Conservation (phyloP, 2,888 invertebrate species). For the Drosophila meridionalis region DNA sequence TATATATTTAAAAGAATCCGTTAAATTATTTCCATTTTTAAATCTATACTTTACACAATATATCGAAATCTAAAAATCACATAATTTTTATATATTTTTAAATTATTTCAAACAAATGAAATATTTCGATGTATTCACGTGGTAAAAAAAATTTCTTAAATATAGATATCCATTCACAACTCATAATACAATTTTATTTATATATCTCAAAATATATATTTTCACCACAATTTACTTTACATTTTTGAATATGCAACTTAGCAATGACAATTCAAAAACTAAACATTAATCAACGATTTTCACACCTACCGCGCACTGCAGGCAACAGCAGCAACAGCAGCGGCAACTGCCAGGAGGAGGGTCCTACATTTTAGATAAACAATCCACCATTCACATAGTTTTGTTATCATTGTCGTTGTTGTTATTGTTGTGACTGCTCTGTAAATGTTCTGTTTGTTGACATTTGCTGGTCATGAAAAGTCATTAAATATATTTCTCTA, state of each 20-base stretch:
- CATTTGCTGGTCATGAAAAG: conserved; percentile 79
- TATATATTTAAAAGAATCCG: no score
- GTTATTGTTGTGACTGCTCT: conserved; percentile 53
- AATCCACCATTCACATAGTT: conserved; percentile 44
- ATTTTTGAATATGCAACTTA: conserved; percentile 45
- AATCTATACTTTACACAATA: no score
- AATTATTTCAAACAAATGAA: background rate
- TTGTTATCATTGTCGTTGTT: conserved; percentile 49
- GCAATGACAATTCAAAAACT: conserved; percentile 44
- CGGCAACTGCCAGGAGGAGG: conserved; percentile 14
- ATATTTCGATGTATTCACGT: background rate
- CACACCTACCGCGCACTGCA: conserved; percentile 60
- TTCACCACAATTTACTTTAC: background rate
- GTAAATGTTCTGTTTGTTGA: conserved; percentile 75
- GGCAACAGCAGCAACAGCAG: conserved; percentile 7
- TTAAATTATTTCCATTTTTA: no score
- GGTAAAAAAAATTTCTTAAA: background rate
- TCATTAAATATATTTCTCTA: conserved; percentile 76
- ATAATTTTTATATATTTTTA: background rate
- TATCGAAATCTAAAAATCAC: background rate
- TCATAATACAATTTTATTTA: background rate
- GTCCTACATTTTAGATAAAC: conserved; percentile 31
- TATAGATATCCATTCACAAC: background rate
- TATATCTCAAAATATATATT: background rate
- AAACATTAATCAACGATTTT: conserved; percentile 80